phyloP scores from a whole-genome alignment of 2,113 vertebrate genomes.

The Craseonycteris thonglongyai region DNA sequence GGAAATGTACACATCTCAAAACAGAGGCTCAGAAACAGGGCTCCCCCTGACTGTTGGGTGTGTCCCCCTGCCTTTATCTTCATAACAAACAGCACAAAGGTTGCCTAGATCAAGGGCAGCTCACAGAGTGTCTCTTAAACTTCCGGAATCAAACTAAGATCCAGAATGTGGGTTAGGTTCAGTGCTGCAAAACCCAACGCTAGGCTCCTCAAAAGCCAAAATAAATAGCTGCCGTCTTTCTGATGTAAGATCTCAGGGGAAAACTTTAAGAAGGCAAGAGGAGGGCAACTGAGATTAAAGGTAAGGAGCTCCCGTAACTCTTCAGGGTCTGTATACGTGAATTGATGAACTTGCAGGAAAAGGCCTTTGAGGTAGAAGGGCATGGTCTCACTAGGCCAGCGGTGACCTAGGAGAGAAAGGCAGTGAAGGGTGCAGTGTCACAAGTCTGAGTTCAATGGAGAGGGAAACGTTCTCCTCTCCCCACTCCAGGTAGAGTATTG shows the following conservation, averaged over 20 bases:
- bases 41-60: conserved; percentile 31
- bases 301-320: not conserved
- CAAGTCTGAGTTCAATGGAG: not conserved
- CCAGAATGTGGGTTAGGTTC: not conserved
- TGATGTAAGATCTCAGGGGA: not conserved
- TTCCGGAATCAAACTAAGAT: not conserved
- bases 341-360: not conserved
- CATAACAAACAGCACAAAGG: not conserved
- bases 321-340: not conserved
- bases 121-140: not conserved
- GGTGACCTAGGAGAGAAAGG: not conserved
- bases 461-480: not conserved
- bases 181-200: not conserved
- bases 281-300: not conserved
- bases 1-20: not conserved
- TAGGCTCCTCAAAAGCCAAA: not conserved
- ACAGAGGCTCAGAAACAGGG: not conserved
- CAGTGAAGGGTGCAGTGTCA: accelerated
- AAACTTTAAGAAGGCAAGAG: not conserved
- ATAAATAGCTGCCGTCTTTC: not conserved
- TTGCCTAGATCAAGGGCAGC: not conserved
- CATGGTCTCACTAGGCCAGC: not conserved
- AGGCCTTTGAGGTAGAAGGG: not conserved
- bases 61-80: not conserved
- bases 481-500: not conserved